Conservation (phyloP, 2,888 invertebrate species). For the Yponomeuta sedellus region DNA sequence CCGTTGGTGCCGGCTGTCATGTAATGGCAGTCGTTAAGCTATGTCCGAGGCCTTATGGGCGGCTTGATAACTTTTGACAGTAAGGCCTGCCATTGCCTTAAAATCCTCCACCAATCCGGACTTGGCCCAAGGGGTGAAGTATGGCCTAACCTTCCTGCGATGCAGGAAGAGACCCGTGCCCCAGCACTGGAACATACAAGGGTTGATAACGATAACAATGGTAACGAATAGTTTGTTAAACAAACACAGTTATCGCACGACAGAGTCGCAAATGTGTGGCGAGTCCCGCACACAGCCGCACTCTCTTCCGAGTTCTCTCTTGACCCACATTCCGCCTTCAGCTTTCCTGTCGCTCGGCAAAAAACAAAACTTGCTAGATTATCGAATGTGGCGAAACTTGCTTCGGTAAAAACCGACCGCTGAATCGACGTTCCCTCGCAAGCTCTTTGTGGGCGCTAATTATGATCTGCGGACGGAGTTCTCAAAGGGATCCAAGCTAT, state of each 20-base stretch:
- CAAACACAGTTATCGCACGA: background rate
- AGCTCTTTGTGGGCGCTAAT: background rate
- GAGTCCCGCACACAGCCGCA: constrained; percentile 12
- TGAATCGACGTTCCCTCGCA: background rate
- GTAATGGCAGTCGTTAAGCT: too few relatives aligned
- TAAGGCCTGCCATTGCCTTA: too few relatives aligned
- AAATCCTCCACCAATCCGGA: too few relatives aligned
- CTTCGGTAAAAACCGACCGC: background rate
- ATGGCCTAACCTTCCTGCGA: too few relatives aligned
- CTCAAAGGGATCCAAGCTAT: background rate
- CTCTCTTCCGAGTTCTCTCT: constrained; percentile 43
- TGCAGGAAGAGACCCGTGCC: too few relatives aligned
- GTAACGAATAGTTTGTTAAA: too few relatives aligned
- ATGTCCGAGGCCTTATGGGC: too few relatives aligned
- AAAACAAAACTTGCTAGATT: constrained; percentile 52
- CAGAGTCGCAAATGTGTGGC: background rate
- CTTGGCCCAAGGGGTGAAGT: too few relatives aligned
- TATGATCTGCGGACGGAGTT: background rate
- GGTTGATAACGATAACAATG: too few relatives aligned
- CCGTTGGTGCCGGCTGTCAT: too few relatives aligned
- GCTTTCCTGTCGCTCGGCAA: constrained; percentile 23
- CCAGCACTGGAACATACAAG: too few relatives aligned
- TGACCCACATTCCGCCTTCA: constrained; percentile 47
- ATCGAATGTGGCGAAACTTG: constrained; percentile 51
- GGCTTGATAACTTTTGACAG: too few relatives aligned